These are phyloP conservation scores for Rostratula benghalensis DNA, from an alignment of 2,113 vertebrate species.

Conservation along the genomic window DNA sequence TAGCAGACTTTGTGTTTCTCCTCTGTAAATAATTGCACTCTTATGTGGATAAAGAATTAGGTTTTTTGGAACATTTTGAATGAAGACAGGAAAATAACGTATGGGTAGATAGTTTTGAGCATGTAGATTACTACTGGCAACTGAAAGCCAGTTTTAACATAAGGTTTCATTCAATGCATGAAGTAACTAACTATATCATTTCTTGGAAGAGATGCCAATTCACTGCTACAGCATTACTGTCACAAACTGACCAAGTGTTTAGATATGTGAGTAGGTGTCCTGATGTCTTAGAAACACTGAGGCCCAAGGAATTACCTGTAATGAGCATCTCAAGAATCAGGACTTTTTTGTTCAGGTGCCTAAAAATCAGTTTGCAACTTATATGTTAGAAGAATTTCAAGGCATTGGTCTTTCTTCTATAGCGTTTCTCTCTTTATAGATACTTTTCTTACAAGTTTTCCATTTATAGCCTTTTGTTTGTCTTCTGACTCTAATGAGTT, in stretches of 20 bases:
- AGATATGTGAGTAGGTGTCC: background rate
- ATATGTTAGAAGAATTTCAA: background rate
- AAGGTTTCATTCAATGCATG: background rate
- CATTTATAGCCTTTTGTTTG: background rate
- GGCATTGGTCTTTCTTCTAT: background rate
- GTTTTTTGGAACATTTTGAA: background rate
- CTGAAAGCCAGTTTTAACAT: background rate
- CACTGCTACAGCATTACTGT: background rate
- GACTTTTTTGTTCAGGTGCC: background rate
- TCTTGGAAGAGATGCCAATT: background rate
- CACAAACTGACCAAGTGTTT: background rate
- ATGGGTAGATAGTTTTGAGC: background rate
- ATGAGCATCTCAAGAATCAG: background rate
- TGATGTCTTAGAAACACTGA: constrained; percentile 18
- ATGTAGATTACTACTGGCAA: background rate
- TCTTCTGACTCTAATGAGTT: background rate
- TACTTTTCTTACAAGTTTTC: background rate
- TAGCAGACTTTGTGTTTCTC: background rate
- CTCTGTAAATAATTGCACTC: constrained; percentile 1
- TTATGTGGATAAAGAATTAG: background rate
- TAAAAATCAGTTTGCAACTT: background rate
- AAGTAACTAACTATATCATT: background rate
- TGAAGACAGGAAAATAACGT: background rate
- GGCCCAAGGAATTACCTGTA: background rate
- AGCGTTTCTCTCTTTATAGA: background rate